Evolutionary conservation across 2,888 invertebrate genomes (phyloP).

Genomic region (Acanthosepion lycidas): DNA sequence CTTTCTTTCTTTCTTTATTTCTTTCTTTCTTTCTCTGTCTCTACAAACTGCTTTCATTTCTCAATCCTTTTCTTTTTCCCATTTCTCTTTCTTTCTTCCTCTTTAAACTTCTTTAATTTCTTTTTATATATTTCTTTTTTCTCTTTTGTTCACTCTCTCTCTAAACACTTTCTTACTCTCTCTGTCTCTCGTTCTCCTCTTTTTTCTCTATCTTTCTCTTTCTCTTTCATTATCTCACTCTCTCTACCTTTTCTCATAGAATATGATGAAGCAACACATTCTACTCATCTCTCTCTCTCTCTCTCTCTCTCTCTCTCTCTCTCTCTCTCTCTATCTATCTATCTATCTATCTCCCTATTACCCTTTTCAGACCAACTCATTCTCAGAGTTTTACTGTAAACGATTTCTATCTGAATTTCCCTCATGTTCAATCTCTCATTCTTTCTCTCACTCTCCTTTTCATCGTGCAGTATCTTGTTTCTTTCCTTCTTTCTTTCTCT

Average conservation of each 20-base stretch:
- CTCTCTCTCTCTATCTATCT: too few species aligned
- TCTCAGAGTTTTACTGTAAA: too few species aligned
- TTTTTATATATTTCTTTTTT: too few species aligned
- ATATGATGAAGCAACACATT: too few species aligned
- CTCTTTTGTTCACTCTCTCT: too few species aligned
- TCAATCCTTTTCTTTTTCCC: background rate
- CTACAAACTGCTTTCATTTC: too few species aligned
- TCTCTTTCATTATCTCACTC: background rate
- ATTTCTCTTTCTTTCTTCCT: background rate
- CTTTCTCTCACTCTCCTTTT: background rate
- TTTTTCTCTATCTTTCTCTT: background rate
- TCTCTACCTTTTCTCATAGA: background rate
- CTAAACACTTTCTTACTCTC: too few species aligned
- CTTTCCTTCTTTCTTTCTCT: background rate
- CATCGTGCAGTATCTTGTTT: background rate
- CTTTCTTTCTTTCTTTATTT: background rate
- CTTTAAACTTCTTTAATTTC: background rate
- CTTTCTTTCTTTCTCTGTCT: accelerated
- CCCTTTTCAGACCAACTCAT: too few species aligned
- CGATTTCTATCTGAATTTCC: too few species aligned
- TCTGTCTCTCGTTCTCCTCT: background rate
- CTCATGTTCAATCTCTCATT: background rate
- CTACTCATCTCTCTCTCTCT: background rate
- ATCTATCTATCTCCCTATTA: too few species aligned
- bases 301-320: background rate